Evolutionary conservation across 2,888 invertebrate genomes (phyloP), one percentile per base, ranked within the genome.

Genomic region (Agriotes lineatus): DNA sequence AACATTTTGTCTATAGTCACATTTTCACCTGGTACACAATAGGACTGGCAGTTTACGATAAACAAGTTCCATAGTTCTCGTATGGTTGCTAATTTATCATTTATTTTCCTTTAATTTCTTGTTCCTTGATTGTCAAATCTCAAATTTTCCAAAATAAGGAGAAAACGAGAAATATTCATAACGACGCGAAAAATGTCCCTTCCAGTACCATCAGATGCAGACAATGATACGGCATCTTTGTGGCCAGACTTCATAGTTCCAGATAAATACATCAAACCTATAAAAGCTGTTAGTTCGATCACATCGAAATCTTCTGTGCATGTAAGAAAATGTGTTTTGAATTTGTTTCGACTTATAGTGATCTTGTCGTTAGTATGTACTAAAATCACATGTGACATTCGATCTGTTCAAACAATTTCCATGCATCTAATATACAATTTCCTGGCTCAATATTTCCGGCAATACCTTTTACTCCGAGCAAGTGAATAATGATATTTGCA

Each of bases 241-340:
- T 16, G 57, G 2, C 35, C 33, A 39, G 39, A 57, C 35, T 57
- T 39, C 6, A 39, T 35, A 57, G 19, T 35, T 20, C 20, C 35
- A 10, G 35, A 37, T 37, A 37, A 37, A 37, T 37, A 22, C 14
- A 50, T 10, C 14, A 50, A 50, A 6, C 50, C 50, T 50, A 50
- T 50, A 22, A 22, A 50, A 7, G 50, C 22, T 25, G 20, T 50
- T 50, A 50, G 50, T 50, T 50, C 50, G 20, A 50, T 50, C 10
- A 50, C 20, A 50, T 50, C 25, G 5, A 56, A 33, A n/a, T 35
- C 37, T 50, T 50, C 25, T 22, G 20, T 18, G 1, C 2, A 18
- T 50, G 50, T 1, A 50, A 6, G 50, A 50, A 20, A 5, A 25
- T n/a, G 33, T 35, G 2, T 33, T 33, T 56, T 56, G 50, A 20